Percentiles rank a stretch among this genome's conserved stretches.
phyloP scores from a whole-genome alignment of 2,888 invertebrate genomes.

The Adineta ricciae region DNA sequence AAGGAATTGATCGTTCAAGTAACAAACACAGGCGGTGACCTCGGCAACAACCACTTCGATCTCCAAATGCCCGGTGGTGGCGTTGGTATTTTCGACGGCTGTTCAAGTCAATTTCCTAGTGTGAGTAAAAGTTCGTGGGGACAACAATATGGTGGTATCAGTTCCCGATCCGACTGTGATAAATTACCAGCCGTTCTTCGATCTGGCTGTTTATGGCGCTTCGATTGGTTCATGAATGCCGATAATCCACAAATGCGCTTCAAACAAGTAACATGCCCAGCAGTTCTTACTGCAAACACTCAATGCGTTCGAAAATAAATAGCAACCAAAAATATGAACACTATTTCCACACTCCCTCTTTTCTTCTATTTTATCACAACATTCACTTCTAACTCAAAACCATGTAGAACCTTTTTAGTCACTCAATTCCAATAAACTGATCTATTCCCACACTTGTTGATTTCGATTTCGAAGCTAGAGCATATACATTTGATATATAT shows the following conservation, averaged over 20 bases:
- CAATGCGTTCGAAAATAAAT: neutral
- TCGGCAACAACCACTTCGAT: constrained; percentile 35
- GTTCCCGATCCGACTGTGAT: constrained; percentile 23
- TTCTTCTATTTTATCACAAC: too few species aligned
- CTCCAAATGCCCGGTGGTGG: constrained; percentile 35
- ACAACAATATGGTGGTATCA: constrained; percentile 29
- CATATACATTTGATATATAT: too few species aligned
- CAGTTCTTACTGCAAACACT: constrained; percentile 10
- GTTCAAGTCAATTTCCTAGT: constrained; percentile 22
- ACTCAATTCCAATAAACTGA: too few species aligned
- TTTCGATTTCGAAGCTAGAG: too few species aligned
- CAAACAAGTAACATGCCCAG: constrained; percentile 30
- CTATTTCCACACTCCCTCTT: too few species aligned
- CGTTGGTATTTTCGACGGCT: constrained; percentile 35
- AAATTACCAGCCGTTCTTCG: constrained; percentile 25
- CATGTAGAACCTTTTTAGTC: too few species aligned
- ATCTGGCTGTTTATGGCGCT: constrained; percentile 34
- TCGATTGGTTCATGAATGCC: constrained; percentile 35
- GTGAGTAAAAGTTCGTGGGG: constrained; percentile 23
- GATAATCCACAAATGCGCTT: constrained; percentile 35
- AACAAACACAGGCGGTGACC: constrained; percentile 35
- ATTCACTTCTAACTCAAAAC: too few species aligned
- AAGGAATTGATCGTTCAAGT: constrained; percentile 35
- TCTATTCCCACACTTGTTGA: too few species aligned
- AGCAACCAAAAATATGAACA: too few species aligned